Evolutionary conservation across 2,113 vertebrate species (phyloP), one percentile per base, ranked within the genome.

Genomic region (Cinclus cinclus): DNA sequence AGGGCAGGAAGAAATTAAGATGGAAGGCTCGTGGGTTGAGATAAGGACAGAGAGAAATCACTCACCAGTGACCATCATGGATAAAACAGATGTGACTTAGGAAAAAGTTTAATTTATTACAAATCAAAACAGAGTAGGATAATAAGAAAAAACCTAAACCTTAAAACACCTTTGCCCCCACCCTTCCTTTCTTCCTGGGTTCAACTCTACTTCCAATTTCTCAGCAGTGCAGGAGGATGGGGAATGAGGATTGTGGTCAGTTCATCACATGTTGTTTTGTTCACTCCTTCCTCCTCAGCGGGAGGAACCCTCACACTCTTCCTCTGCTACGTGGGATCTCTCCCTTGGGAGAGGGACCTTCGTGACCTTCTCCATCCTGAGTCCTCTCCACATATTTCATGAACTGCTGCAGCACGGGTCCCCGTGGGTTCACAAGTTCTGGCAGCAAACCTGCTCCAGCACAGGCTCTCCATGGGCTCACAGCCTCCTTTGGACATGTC

Each of bases 171-270:
- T 35, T 50, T 1, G 0, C 8, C 10, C 21, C 9, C 7, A 39
- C 4, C 6, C 4, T 21, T 68, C 7, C 42, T 37, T 68, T 56
- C 42, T 79, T 50, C 28, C 12, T 0, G 0, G 6, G 3, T 67
- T 63, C 22, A 68, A 21, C 18, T 74, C 78, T 15, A 44, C 13
- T 39, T 65, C 23, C 20, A 18, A 4, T 44, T 77, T 56, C 17
- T 74, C 10, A 73, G 27, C 0, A 2, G 10, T 21, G 28, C 30
- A 78, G 41, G 30, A 11, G 6, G 22, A 17, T 24, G 25, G 24
- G 24, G 19, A 75, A n/a, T n/a, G 11, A 23, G 52, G 13, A 19
- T 4, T 59, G 13, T 28, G 52, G 7, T 52, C 52, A 39, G 28
- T 30, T 74, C 44, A 23, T 28, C 15, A 16, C 12, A 2, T 4